phyloP scores from a whole-genome alignment of 2,797 vertebrate species.

The Propithecus perrieri region DNA sequence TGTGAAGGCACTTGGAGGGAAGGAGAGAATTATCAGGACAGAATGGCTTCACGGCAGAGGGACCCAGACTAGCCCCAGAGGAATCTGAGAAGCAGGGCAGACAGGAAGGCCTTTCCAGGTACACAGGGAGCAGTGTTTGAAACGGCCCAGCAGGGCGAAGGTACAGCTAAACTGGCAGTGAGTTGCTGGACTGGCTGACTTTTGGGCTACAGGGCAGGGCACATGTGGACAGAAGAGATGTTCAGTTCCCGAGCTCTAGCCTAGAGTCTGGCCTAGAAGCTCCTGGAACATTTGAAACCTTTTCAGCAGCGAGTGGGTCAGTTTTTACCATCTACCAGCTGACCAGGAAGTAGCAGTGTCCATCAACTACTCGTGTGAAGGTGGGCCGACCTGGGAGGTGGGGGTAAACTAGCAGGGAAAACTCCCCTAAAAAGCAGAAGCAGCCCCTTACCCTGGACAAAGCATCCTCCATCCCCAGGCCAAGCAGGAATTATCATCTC shows the following conservation, averaged over 20 bases:
- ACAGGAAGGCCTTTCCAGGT: background rate
- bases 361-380: background rate
- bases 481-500: background rate
- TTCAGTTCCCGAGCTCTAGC: background rate
- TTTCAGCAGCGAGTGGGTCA: background rate
- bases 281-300: background rate
- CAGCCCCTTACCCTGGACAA: background rate
- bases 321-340: background rate
- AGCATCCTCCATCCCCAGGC: background rate
- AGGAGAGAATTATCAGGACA: background rate
- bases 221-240: background rate
- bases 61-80: background rate
- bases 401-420: background rate
- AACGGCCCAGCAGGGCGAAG: background rate
- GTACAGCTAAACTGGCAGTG: too few species aligned
- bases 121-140: background rate
- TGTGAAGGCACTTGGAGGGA: background rate
- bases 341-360: background rate
- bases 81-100: background rate
- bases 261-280: background rate
- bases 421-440: background rate
- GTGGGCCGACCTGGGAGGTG: accelerated
- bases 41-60: background rate
- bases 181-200: background rate
- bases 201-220: background rate